Base-by-base conservation (phyloP, 2,888 invertebrate genomes). In the Phorcus lineatus region DNA sequence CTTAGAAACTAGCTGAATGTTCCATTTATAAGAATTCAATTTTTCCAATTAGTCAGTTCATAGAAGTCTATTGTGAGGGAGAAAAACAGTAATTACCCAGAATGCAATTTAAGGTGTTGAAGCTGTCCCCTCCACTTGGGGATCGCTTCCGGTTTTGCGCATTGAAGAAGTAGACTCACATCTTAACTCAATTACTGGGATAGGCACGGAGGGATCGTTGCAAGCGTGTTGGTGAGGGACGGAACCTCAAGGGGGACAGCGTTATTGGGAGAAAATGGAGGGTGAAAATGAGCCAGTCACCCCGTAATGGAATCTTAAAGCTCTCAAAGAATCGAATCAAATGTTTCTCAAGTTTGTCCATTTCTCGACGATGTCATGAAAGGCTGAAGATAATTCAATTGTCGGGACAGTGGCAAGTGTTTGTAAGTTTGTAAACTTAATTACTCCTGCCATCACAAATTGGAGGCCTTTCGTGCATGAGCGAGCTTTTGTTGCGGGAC, bases 11-110 rank as follows among this genome's bases (percentile, higher is more conserved):
- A 52, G 77, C 77, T 82, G 82, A 86, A 85, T 85, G 81, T 83
- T 83, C 81, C 86, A 83, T 85, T 86, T 86, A 84, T 82, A 79
- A 79, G 82, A 85, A 86, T 86, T 86, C 84, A 86, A 86, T 86
- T 86, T 84, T 79, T 79, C 79, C 82, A 82, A 82, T 82, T 82
- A 82, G 82, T 78, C 62, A 70, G 67, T 78, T 82, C 80, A 81
- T 66, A 80, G 62, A 79, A 79, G 79, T 57, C 75, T 80, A 82
- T 82, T 82, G 80, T 82, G 62, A n/a, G 28, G 53, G 76, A 82
- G 82, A 82, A 82, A 82, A 82, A 82, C 79, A 78, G 77, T 80
- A 80, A 82, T 82, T 82, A 79, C 81, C 31, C 79, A 57, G 75
- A 79, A 81, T 79, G 81, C 74, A 76, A 81, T 77, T 81, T 66